Percentiles rank a stretch among this genome's conserved stretches.
Conservation (phyloP, 2,113 vertebrate genomes). For the Podarcis raffonei region DNA sequence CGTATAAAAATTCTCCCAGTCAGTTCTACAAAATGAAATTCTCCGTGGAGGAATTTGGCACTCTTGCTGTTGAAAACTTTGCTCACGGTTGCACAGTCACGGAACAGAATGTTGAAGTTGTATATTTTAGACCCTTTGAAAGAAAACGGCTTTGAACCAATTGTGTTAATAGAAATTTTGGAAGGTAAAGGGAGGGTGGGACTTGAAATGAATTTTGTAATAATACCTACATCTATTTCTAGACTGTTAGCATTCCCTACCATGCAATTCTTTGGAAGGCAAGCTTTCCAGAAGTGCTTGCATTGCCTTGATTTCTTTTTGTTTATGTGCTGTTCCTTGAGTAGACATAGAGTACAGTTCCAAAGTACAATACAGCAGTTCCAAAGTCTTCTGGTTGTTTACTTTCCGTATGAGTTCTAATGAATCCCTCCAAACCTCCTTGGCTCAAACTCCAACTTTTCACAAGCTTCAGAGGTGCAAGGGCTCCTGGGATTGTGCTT, state of each 20-base stretch:
- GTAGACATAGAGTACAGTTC: too few relatives aligned
- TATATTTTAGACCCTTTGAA: background rate
- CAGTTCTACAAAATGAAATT: conserved; percentile 5
- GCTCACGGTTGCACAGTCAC: background rate
- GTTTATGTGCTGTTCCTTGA: background rate
- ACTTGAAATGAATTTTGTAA: background rate
- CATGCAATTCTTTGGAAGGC: background rate
- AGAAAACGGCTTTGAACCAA: background rate
- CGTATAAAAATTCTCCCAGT: background rate
- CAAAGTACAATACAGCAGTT: too few relatives aligned
- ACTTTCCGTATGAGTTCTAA: conserved; percentile 6
- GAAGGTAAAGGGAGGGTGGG: rapidly evolving
- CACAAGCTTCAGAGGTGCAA: too few relatives aligned
- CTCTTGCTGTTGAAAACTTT: background rate
- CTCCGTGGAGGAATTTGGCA: background rate
- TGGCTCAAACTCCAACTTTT: too few relatives aligned
- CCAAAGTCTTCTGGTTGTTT: background rate
- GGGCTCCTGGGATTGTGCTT: too few relatives aligned
- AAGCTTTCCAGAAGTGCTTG: conserved; percentile 12
- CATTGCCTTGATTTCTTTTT: background rate
- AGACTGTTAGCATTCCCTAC: background rate
- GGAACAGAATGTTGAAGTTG: background rate
- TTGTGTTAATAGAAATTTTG: background rate
- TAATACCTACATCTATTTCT: background rate
- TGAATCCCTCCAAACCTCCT: background rate